phyloP scores from a whole-genome alignment of 2,113 vertebrate species.

The Rhagologus leucostigma region DNA sequence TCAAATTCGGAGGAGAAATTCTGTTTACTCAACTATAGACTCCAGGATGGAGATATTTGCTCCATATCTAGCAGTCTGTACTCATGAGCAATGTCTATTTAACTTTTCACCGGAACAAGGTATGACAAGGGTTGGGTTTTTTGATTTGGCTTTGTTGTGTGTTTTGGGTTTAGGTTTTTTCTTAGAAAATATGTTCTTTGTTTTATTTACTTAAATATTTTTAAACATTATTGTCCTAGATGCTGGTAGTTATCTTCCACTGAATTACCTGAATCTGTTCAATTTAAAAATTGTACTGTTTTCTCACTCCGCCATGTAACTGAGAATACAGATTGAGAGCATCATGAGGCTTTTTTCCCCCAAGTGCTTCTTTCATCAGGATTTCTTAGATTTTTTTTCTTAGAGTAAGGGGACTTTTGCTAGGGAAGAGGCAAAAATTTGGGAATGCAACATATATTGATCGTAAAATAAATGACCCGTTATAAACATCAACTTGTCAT shows the following conservation, averaged over 20 bases:
- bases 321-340: not conserved
- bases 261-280: not conserved
- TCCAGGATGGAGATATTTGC: not conserved
- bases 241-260: not conserved
- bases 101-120: not conserved
- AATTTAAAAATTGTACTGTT: not conserved
- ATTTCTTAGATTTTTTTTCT: not conserved
- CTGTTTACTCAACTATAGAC: not conserved
- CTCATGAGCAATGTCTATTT: not conserved
- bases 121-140: accelerated
- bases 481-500: not conserved
- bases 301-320: not conserved
- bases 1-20: not conserved
- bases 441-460: not conserved
- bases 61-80: not conserved
- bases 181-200: accelerated
- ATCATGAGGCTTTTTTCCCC: accelerated
- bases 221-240: not conserved
- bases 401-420: not conserved
- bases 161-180: not conserved
- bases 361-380: not conserved
- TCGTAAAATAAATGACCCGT: not conserved
- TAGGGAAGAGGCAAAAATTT: not conserved
- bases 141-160: not conserved
- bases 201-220: not conserved